Conservation (phyloP, 2,113 vertebrate species). For the Cryptotis parvus region DNA sequence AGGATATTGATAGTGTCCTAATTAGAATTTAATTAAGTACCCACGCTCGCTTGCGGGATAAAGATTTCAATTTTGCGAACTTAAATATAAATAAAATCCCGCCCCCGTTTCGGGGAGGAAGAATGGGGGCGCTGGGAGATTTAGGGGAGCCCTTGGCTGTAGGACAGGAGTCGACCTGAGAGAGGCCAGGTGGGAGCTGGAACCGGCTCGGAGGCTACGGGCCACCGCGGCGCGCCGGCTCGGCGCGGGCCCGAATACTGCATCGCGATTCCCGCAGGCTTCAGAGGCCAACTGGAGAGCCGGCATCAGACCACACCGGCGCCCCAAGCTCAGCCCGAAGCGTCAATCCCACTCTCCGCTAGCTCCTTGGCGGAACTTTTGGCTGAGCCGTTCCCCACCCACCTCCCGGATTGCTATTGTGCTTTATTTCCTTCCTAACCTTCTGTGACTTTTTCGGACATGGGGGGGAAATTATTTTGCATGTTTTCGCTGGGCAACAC, state of each 20-base stretch:
- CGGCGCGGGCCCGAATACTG: background rate
- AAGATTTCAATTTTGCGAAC: conserved; percentile 97
- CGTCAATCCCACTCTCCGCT: background rate
- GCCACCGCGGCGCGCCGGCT: background rate
- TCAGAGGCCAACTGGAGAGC: background rate
- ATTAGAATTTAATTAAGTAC: conserved; percentile 99
- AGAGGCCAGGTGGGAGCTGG: background rate
- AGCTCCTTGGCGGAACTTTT: conserved; percentile 2
- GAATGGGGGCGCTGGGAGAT: conserved; percentile 69
- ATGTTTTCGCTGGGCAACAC: background rate
- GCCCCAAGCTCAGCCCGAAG: background rate
- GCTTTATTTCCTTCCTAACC: background rate
- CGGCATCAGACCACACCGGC: background rate
- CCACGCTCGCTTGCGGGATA: conserved; percentile 94
- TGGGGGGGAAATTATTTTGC: background rate
- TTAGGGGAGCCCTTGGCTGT: conserved; percentile 82
- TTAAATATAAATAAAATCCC: conserved; percentile 93
- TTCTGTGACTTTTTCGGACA: conserved; percentile 5
- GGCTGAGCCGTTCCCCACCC: background rate
- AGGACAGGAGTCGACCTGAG: conserved; percentile 29
- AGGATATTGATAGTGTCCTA: conserved; percentile 99
- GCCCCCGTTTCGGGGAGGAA: conserved; percentile 83
- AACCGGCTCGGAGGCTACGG: background rate
- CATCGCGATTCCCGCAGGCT: background rate
- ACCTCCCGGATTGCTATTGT: background rate